Base-by-base conservation (phyloP, 2,888 invertebrate species). In the Drosophila lacicola region DNA sequence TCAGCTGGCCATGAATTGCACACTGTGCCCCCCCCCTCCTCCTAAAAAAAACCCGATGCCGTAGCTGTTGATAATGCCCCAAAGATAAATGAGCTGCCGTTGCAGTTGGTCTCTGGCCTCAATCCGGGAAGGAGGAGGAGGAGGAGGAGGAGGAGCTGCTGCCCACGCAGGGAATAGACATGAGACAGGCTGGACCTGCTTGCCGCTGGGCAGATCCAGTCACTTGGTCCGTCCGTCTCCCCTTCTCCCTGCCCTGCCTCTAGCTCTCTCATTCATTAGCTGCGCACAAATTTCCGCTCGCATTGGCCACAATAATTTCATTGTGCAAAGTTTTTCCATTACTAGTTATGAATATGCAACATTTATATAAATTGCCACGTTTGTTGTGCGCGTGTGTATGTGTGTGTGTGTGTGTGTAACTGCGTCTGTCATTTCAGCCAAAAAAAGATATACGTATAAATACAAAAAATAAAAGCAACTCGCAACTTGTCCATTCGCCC, bases 361-460 rank as follows among this genome's bases (percentile, higher is more conserved):
- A 82, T 82, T 88, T 85, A 74, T 71, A 88, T 80, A 88, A 80
- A 85, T 86, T 73, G 81, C 85, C 79, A 73, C 70, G 82, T 72
- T 85, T 78, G 78, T 78, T 70, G 56, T 44, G 34, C 42, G 49
- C 44, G 36, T 14, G 33, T 29, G 14, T 44, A 29, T 45, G 41
- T 51, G 21, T 63, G 51, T 50, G 36, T 47, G 21, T 54, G 25
- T 57, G 45, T 66, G 67, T 60, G 66, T 56, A 54, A 47, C 63
- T 80, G 70, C 67, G 68, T 77, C 80, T 80, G 87, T 82, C 76
- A 87, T 81, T 70, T 70, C 21, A 54, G 60, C 45, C 56, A 84
- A 79, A 70, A 62, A 50, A 70, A 37, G 55, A 19, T 33, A 10
- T 61, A 58, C 2, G 56, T 45, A 56, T 39, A n/a, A 62, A 47